Evolutionary conservation across 2,888 invertebrate genomes (phyloP).

Genomic region (Eurytoma californica): DNA sequence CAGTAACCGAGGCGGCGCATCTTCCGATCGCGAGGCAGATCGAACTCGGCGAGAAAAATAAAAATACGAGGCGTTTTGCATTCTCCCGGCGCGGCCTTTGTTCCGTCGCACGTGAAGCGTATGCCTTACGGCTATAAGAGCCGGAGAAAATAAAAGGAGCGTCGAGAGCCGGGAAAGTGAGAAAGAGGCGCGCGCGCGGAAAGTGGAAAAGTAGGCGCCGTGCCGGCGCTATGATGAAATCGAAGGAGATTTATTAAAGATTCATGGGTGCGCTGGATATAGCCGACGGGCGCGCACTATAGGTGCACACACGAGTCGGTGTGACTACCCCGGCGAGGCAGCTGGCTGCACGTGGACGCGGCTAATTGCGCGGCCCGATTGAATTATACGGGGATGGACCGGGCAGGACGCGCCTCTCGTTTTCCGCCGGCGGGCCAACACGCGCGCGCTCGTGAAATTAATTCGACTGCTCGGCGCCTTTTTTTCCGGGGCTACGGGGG

Average conservation of each 20-base stretch:
- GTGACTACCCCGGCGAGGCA: background rate
- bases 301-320: background rate
- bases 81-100: background rate
- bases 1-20: too few species aligned
- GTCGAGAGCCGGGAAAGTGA: background rate
- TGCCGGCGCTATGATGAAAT: slow-evolving; percentile 4
- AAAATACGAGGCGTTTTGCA: too few species aligned
- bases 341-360: background rate
- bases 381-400: too few species aligned
- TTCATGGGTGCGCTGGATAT: slow-evolving; percentile 20
- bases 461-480: too few species aligned
- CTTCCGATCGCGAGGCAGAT: too few species aligned
- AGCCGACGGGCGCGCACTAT: background rate
- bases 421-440: too few species aligned
- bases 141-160: background rate
- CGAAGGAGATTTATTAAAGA: slow-evolving; percentile 31
- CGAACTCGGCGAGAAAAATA: too few species aligned
- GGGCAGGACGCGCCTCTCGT: too few species aligned
- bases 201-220: slow-evolving; percentile 20
- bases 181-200: background rate
- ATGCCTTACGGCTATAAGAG: too few species aligned
- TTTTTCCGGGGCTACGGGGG: too few species aligned
- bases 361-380: too few species aligned
- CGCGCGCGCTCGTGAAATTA: too few species aligned
- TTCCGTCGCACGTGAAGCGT: background rate